phyloP scores from a whole-genome alignment of 2,888 invertebrate species.

The Drosophila antonietae region DNA sequence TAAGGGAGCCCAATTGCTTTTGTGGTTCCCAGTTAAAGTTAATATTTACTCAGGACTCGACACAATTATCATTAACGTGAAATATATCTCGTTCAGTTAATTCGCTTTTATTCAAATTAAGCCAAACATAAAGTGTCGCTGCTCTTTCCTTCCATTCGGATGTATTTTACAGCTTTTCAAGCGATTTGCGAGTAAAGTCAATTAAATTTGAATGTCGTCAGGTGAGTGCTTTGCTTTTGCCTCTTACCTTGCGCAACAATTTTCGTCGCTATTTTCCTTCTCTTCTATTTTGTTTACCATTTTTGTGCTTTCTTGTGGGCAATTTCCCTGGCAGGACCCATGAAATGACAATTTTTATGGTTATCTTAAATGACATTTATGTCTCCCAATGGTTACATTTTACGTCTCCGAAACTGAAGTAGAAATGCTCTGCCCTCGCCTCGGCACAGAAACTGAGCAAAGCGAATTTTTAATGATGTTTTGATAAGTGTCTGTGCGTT shows the following conservation, averaged over 20 bases:
- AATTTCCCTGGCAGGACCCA: constrained; percentile 53
- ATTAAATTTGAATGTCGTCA: constrained; percentile 69
- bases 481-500: constrained; percentile 57
- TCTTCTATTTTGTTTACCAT: constrained; percentile 14
- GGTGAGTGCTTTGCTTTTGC: constrained; percentile 43
- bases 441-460: constrained; percentile 20
- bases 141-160: not conserved
- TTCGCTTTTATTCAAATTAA: constrained; percentile 20
- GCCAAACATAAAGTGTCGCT: constrained; percentile 12
- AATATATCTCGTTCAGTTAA: constrained; percentile 8
- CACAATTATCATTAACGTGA: constrained; percentile 18
- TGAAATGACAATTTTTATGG: constrained; percentile 73
- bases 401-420: constrained; percentile 46
- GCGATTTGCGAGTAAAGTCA: constrained; percentile 50
- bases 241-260: constrained; percentile 26
- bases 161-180: constrained; percentile 17
- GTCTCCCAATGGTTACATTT: constrained; percentile 76
- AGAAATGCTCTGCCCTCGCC: constrained; percentile 34
- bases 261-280: constrained; percentile 15
- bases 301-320: constrained; percentile 23
- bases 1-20: not conserved
- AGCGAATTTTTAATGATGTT: constrained; percentile 73
- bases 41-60: not conserved
- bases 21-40: constrained; percentile 10
- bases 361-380: constrained; percentile 78